Conservation (phyloP, 1,140 invertebrate genomes). For the Helicorthomorpha holstii region DNA sequence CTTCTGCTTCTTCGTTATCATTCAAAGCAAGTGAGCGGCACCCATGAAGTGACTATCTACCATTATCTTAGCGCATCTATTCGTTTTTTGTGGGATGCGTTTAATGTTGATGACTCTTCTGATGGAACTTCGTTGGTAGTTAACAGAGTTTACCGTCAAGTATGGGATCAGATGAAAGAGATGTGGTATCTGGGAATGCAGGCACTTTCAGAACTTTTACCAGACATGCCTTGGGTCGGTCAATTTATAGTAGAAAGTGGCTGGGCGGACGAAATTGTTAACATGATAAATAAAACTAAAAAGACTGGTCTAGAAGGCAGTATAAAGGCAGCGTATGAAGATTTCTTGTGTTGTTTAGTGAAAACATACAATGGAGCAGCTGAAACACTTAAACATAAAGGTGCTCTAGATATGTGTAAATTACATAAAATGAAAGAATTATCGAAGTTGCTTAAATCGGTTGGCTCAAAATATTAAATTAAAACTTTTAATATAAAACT, state of each 20-base stretch:
- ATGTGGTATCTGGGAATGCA: conserved; percentile 89
- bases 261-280: conserved; percentile 73
- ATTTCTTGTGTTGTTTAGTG: conserved; percentile 66
- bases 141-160: conserved; percentile 62
- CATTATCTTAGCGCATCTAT: conserved; percentile 29
- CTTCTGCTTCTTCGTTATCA: conserved; percentile 67
- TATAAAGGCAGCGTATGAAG: conserved; percentile 74
- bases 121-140: conserved; percentile 54
- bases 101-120: conserved; percentile 59
- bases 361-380: conserved; percentile 50
- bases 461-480: no score
- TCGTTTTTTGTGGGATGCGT: conserved; percentile 79
- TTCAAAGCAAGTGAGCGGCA: conserved; percentile 28
- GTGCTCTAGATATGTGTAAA: conserved; percentile 54
- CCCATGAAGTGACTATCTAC: conserved; percentile 14
- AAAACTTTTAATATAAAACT: no score
- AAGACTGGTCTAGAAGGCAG: conserved; percentile 58
- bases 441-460: conserved; percentile 47
- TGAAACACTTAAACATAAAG: conserved; percentile 63
- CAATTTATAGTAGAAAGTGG: conserved; percentile 79
- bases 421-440: conserved; percentile 75
- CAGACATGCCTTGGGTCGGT: conserved; percentile 67
- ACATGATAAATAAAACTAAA: conserved; percentile 59
- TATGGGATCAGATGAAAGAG: conserved; percentile 75
- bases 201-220: conserved; percentile 60